Percentiles rank a stretch among this genome's conserved stretches.
Conservation (phyloP, 2,888 invertebrate genomes). For the Pherbina coryleti region DNA sequence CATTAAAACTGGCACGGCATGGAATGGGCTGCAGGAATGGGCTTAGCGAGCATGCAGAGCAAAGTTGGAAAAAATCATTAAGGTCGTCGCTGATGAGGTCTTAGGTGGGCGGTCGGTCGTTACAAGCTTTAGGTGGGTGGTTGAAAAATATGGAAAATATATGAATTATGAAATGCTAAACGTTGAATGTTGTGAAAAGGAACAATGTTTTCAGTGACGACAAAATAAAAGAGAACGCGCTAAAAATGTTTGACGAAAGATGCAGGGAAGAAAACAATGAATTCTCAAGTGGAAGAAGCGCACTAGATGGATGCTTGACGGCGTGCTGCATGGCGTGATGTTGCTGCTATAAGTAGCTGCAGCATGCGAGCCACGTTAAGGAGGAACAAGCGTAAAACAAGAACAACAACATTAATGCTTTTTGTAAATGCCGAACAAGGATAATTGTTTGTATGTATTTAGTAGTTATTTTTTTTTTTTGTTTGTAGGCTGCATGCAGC, state of each 20-base stretch:
- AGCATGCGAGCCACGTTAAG: no score
- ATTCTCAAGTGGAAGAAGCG: constrained; percentile 14
- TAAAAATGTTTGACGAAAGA: constrained; percentile 13
- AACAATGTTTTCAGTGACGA: not conserved
- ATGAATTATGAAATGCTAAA: constrained; percentile 22
- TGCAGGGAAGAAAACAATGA: constrained; percentile 21
- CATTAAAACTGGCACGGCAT: constrained; percentile 37
- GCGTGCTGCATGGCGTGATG: not conserved
- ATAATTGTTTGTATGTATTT: constrained; percentile 42
- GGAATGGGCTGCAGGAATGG: not conserved
- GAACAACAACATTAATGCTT: constrained; percentile 29
- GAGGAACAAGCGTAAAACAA: not conserved
- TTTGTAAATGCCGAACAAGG: constrained; percentile 38
- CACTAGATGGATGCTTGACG: not conserved
- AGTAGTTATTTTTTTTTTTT: constrained; percentile 23
- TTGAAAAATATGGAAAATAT: not conserved
- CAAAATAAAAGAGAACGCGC: constrained; percentile 1
- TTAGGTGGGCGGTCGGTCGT: not conserved
- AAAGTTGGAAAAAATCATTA: constrained; percentile 11
- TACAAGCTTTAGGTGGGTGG: not conserved
- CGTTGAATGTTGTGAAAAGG: constrained; percentile 16
- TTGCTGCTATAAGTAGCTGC: no score
- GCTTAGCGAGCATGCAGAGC: not conserved
- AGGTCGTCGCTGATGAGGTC: constrained; percentile 3
- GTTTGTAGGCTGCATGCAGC: constrained; percentile 3